These are phyloP conservation scores for Alligator sinensis DNA, from an alignment of 2,113 vertebrate species.

Conservation along the genomic window DNA sequence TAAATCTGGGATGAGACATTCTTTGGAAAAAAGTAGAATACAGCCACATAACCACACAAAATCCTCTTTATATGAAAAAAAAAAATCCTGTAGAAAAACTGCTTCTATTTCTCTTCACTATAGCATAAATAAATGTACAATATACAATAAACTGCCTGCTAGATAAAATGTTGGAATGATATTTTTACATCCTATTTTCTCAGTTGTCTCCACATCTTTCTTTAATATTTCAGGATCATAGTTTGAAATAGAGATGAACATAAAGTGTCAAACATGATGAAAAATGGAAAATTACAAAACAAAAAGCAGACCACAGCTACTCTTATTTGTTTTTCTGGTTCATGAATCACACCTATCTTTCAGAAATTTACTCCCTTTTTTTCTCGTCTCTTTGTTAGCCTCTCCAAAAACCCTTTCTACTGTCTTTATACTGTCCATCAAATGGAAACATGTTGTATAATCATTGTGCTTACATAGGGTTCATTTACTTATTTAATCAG, in stretches of 20 bases:
- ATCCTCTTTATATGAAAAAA: not conserved
- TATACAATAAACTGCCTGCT: not conserved
- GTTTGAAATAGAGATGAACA: rapidly evolving
- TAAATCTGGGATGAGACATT: not conserved
- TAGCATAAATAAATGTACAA: not conserved
- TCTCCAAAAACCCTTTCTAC: not conserved
- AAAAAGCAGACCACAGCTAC: not conserved
- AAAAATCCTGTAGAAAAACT: not conserved
- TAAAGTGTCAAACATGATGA: not conserved
- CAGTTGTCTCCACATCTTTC: not conserved
- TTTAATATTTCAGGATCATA: not conserved
- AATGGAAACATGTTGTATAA: not conserved
- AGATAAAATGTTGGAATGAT: not conserved
- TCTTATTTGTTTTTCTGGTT: not conserved
- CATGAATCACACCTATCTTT: not conserved
- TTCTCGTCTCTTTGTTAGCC: not conserved
- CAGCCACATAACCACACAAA: not conserved
- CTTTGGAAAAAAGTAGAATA: not conserved
- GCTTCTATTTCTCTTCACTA: not conserved
- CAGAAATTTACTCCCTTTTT: not conserved
- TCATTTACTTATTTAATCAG: not conserved
- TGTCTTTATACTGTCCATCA: not conserved
- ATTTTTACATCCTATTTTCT: not conserved
- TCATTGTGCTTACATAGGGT: not conserved
- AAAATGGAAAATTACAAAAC: not conserved